phyloP scores from a whole-genome alignment of 1,140 invertebrate species.

The Leptinotarsa texana region DNA sequence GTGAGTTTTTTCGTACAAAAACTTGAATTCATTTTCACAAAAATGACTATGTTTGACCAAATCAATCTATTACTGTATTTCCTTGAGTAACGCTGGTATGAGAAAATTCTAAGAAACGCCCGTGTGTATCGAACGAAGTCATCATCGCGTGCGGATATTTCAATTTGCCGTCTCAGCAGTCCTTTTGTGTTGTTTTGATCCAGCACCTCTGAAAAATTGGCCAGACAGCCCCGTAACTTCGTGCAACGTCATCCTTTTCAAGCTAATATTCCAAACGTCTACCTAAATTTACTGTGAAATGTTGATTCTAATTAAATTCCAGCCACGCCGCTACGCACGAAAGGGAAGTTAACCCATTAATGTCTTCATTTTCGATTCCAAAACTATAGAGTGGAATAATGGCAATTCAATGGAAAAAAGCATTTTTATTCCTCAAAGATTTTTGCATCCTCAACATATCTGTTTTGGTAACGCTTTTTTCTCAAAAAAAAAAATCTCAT shows the following conservation, averaged over 20 bases:
- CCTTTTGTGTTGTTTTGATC: conserved; percentile 45
- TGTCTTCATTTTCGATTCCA: conserved; percentile 31
- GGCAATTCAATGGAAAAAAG: no score
- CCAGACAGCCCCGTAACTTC: conserved; percentile 37
- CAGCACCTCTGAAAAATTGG: conserved; percentile 43
- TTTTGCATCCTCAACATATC: no score
- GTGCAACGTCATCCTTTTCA: conserved; percentile 7
- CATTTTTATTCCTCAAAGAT: no score
- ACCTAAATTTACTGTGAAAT: conserved; percentile 24
- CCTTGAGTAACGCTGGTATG: no score
- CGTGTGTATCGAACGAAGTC: background rate
- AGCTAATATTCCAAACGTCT: conserved; percentile 24
- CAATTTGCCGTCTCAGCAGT: conserved; percentile 40
- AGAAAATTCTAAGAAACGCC: background rate
- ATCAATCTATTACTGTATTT: background rate
- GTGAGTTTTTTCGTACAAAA: no score
- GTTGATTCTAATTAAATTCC: conserved; percentile 29
- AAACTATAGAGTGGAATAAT: background rate
- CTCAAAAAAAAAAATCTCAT: no score
- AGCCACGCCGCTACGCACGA: conserved; percentile 21
- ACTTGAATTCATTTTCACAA: no score
- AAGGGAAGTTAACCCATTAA: conserved; percentile 34
- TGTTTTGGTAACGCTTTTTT: no score
- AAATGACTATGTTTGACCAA: no score
- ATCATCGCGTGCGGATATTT: conserved; percentile 42